Evolutionary conservation across 2,888 invertebrate species (phyloP), one percentile per base, ranked within the genome.

Genomic region (Caenorhabditis sinica): DNA sequence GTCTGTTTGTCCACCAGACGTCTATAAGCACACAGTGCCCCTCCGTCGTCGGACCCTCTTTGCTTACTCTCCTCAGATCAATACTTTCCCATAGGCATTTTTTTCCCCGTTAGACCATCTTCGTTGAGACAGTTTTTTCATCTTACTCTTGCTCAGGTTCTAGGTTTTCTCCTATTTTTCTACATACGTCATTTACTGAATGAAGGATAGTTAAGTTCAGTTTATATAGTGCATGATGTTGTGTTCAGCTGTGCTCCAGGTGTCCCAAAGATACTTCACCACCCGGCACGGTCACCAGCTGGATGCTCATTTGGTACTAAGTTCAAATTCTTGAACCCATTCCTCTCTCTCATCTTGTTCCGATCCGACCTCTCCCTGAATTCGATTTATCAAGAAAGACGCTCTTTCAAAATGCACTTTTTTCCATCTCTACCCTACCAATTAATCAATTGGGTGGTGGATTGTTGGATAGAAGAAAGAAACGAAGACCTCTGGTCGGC

Each of bases 1-100:
- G 65, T 72, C 72, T 80, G 72, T 80, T 80, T 80, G 80, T 72
- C 63, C 66, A 80, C 80, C 80, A 80, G 80, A 80, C 72, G 65
- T 25, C 66, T 49, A 8, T 9, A 33, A 63, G 72, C 80, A 73
- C 66, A 80, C 80, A 66, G 40, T 71, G 43, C 43, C 33, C n/a
- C 25, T 61, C 25, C 25, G 20, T 25, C n/a, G 6, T 63, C 33
- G n/a, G 8, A 33, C 15, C 51, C 6, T 20, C 17, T 17, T n/a
- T 30, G 20, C 13, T 40, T 13, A 40, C 40, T 40, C 30, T 17
- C 36, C n/a, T 20, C 1, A 61, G 20, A 61, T 33, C 36, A 17
- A 33, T 33, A 17, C n/a, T n/a, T n/a, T n/a, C n/a, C n/a, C n/a
- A n/a, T n/a, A n/a, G n/a, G n/a, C n/a, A n/a, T 53, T n/a, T 53